Evolutionary conservation across 2,888 invertebrate species (phyloP).

Genomic region (Autographa gamma): DNA sequence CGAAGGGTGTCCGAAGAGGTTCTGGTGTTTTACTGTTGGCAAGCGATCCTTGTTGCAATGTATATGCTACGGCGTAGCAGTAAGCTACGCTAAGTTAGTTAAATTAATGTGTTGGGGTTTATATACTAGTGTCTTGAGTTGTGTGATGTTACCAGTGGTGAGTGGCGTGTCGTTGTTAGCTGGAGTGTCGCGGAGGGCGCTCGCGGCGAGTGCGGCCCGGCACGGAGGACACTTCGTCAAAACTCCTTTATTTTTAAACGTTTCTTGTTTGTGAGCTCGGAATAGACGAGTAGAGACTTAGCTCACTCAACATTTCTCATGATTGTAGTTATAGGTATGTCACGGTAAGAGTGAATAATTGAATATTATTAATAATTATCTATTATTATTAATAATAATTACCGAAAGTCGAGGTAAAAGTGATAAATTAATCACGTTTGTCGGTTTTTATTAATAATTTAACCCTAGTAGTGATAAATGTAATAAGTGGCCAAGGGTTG

Average conservation of each 20-base stretch:
- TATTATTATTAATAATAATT: too few relatives aligned
- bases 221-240: conserved; percentile 21
- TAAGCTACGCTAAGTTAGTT: too few relatives aligned
- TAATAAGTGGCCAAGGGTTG: too few relatives aligned
- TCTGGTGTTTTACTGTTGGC: background rate
- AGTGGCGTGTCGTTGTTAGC: conserved; percentile 12
- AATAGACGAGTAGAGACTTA: background rate
- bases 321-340: too few relatives aligned
- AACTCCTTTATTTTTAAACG: conserved; percentile 1
- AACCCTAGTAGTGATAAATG: too few relatives aligned
- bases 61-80: too few relatives aligned
- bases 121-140: background rate
- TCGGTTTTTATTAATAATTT: too few relatives aligned
- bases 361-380: too few relatives aligned
- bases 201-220: background rate
- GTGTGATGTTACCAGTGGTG: background rate
- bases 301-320: background rate
- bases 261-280: background rate
- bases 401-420: too few relatives aligned
- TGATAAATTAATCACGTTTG: too few relatives aligned
- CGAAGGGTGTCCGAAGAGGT: conserved; percentile 37
- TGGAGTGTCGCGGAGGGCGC: background rate
- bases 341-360: too few relatives aligned
- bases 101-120: background rate
- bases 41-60: too few relatives aligned